Conservation (phyloP, 2,113 vertebrate genomes). For the Mustelus asterias region DNA sequence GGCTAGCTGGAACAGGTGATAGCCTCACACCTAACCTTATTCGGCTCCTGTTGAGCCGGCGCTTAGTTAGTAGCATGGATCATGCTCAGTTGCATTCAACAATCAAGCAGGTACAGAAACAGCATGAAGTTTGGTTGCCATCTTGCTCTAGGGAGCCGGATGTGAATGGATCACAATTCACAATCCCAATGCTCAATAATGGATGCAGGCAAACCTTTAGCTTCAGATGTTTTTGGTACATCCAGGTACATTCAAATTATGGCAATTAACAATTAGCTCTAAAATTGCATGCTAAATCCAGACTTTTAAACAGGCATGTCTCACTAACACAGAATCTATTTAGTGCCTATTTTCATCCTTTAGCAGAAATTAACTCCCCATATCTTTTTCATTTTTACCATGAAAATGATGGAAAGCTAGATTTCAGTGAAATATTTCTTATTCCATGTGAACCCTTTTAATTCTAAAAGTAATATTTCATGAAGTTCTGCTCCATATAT, state of each 20-base stretch:
- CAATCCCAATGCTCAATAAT: no score
- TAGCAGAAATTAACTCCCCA: neutral
- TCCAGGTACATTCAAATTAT: neutral
- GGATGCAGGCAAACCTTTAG: no score
- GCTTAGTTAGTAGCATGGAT: no score
- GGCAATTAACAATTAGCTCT: neutral
- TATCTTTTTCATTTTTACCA: neutral
- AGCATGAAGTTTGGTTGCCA: no score
- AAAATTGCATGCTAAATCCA: neutral
- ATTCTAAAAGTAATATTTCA: constrained; percentile 2
- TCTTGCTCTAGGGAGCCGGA: no score
- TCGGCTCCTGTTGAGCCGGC: no score
- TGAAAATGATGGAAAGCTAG: neutral
- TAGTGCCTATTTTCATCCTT: neutral
- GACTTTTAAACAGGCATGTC: neutral
- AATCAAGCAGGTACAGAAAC: no score
- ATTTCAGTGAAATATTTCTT: neutral
- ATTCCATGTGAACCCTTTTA: neutral
- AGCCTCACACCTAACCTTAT: no score
- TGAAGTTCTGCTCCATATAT: neutral
- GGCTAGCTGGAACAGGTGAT: no score
- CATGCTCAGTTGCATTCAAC: no score
- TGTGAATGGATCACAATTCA: no score
- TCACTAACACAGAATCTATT: neutral
- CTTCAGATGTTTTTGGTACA: no score